These are phyloP conservation scores for Anoplophora glabripennis DNA, from an alignment of 1,140 invertebrate species.

Conservation along the genomic window DNA sequence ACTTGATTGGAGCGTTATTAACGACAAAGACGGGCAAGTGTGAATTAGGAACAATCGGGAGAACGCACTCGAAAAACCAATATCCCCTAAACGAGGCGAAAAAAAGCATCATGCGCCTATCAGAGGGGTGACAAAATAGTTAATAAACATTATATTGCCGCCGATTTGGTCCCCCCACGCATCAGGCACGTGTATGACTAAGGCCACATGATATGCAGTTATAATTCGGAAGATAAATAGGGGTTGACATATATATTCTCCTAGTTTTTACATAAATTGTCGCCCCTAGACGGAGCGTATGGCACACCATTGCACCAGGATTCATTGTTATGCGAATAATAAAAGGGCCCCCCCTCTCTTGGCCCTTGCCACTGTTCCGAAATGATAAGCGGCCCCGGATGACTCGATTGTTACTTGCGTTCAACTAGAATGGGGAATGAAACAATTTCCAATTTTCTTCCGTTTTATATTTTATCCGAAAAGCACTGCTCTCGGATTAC, in stretches of 20 bases:
- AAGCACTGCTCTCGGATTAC: too few species aligned
- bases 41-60: too few species aligned
- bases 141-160: constrained; percentile 11
- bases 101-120: constrained; percentile 8
- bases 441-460: constrained; percentile 24
- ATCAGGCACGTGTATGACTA: constrained; percentile 33
- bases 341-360: constrained; percentile 15
- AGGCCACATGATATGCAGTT: constrained; percentile 39
- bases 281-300: constrained; percentile 21
- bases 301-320: constrained; percentile 23
- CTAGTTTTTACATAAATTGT: constrained; percentile 38
- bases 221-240: constrained; percentile 40
- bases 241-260: constrained; percentile 37
- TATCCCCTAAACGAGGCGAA: constrained; percentile 1
- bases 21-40: too few species aligned
- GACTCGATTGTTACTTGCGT: constrained; percentile 7
- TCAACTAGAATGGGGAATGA: constrained; percentile 19
- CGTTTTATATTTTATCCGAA: background rate
- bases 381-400: constrained; percentile 29
- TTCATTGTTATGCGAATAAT: constrained; percentile 35
- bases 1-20: too few species aligned
- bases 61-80: background rate
- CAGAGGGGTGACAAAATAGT: constrained; percentile 9
- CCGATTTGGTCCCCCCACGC: background rate
- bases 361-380: constrained; percentile 27